Conservation (phyloP, 2,797 vertebrate species). For the Poeciliopsis turneri region DNA sequence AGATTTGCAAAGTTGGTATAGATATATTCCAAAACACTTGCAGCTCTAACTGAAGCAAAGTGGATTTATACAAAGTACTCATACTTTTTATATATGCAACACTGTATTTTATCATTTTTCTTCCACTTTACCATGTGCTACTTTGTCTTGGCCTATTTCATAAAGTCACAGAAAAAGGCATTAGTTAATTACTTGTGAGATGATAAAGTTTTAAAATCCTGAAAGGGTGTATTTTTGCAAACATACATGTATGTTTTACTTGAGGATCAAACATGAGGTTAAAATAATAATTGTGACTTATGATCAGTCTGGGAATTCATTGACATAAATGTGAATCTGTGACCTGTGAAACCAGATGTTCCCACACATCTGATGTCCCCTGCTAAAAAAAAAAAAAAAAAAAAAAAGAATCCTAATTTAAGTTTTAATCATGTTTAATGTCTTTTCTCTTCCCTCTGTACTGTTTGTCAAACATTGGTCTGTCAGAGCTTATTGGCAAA, state of each 20-base stretch:
- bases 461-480: slow-evolving; percentile 68
- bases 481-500: slow-evolving; percentile 69
- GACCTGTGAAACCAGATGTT: slow-evolving; percentile 10
- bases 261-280: not conserved
- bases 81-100: not conserved
- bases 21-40: not conserved
- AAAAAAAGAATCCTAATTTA: slow-evolving; percentile 5
- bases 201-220: not conserved
- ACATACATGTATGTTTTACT: not conserved
- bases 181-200: not conserved
- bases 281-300: slow-evolving; percentile 2
- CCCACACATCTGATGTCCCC: not conserved
- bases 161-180: not conserved
- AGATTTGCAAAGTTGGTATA: not conserved
- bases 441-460: slow-evolving; percentile 35
- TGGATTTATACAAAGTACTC: not conserved
- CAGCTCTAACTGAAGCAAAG: not conserved
- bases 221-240: not conserved
- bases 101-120: not conserved
- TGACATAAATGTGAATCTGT: slow-evolving; percentile 5
- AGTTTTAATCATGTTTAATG: slow-evolving; percentile 34
- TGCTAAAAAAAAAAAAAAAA: slow-evolving; percentile 3
- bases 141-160: not conserved
- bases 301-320: slow-evolving; percentile 9
- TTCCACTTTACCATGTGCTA: not conserved